Evolutionary conservation across 2,888 invertebrate species (phyloP), one percentile per base, ranked within the genome.

Genomic region (Cantharis lateralis): DNA sequence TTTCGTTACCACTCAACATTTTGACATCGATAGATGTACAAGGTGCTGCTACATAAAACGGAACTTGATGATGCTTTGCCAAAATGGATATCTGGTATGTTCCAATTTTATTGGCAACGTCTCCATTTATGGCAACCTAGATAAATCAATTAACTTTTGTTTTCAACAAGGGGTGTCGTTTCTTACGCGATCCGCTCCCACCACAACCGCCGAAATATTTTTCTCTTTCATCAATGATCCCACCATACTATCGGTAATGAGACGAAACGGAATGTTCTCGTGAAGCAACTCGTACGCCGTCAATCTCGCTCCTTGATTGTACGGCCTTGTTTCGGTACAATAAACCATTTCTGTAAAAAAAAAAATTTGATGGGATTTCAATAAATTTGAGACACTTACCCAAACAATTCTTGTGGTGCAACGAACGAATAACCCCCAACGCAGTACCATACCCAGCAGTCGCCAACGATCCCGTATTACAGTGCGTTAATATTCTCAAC

Each of bases 101-200:
- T 84, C 98, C 99, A 86, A 99, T 98, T 92, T 99, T 99, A 88
- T 99, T 99, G 0, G 99, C 99, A 0, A 98, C 98, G 87, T 99
- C 99, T 0, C 99, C 99, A 88, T 99, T 99, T 1, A 94, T 93
- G 13, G 96, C 97, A 32, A 98, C 93, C 93, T 93, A 83, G 61
- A 79, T 74, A 73, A 32, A 78, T 32, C 70, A 68, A 16, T 64
- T 15, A 71, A 18, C 1, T 24, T 3, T 24, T 9, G 7, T 24
- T 24, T 24, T 9, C 1, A 24, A 79, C 82, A 13, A 26, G 5
- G 32, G 24, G 9, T 71, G 48, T 61, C 5, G 68, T 62, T 28
- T 83, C 84, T 87, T 85, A 95, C 97, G 87, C 99, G 92, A 87
- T 99, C 99, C 69, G 99, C 99, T 15, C 99, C 99, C 16, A 98